These are phyloP conservation scores for Philopedon plagiatum DNA, from an alignment of 2,888 invertebrate species.

Conservation along the genomic window DNA sequence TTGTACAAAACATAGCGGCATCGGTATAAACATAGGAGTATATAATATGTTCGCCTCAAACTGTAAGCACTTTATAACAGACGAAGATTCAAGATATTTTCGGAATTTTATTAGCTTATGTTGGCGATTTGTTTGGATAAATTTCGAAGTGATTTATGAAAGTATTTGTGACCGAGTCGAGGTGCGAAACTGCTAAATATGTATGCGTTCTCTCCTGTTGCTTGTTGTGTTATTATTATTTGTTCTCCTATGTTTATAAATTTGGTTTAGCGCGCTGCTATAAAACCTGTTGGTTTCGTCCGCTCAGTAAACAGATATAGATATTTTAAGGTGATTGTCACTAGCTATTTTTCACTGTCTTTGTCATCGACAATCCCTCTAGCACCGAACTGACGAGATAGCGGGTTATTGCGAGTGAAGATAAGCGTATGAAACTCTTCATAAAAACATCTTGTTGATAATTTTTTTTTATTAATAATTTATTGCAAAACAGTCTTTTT, in stretches of 20 bases:
- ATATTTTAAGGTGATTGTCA: background rate
- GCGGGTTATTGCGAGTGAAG: no score
- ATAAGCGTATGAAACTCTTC: no score
- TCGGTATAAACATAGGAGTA: no score
- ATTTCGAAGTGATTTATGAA: constrained; percentile 47
- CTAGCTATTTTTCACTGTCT: no score
- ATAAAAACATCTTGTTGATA: no score
- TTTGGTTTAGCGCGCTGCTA: background rate
- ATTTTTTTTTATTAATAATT: no score
- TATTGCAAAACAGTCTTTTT: no score
- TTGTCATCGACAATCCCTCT: no score
- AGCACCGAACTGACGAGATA: no score
- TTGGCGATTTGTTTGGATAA: constrained; percentile 51
- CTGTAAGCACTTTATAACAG: constrained; percentile 11
- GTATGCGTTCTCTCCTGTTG: constrained; percentile 16
- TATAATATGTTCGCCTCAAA: constrained; percentile 19
- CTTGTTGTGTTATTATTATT: constrained; percentile 10
- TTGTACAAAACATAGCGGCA: no score
- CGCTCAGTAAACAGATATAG: background rate
- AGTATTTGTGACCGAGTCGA: constrained; percentile 32
- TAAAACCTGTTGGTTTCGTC: background rate
- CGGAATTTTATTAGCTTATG: constrained; percentile 51
- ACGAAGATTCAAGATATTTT: constrained; percentile 47
- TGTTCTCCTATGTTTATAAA: background rate
- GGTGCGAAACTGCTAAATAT: constrained; percentile 45